Percentiles rank a stretch among this genome's conserved stretches.
phyloP scores from a whole-genome alignment of 2,113 vertebrate species.

The Okapia johnstoni region DNA sequence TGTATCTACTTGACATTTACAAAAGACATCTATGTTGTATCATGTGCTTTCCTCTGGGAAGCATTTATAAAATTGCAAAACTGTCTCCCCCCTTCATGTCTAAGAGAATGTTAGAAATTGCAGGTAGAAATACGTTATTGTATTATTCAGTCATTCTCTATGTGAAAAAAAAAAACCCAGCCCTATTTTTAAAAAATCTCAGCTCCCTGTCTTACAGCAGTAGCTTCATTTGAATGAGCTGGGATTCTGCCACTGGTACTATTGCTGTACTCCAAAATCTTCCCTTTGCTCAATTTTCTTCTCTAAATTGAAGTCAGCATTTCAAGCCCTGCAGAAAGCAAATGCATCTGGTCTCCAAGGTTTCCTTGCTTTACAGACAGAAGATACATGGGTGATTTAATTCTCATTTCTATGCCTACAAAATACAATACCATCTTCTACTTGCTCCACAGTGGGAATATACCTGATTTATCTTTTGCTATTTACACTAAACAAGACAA shows the following conservation, averaged over 20 bases:
- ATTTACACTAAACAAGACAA: background rate
- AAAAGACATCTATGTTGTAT: background rate
- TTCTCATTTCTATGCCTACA: conserved; percentile 29
- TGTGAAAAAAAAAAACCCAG: background rate
- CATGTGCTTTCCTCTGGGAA: background rate
- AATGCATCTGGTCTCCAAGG: background rate
- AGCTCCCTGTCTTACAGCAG: background rate
- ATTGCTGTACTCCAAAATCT: background rate
- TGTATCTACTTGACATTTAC: background rate
- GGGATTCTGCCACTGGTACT: background rate
- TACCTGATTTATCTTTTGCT: conserved; percentile 43
- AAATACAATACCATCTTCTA: background rate
- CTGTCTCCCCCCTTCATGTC: background rate
- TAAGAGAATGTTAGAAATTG: background rate
- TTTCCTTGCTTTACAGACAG: background rate
- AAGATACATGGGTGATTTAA: conserved; percentile 43
- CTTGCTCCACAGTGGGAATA: conserved; percentile 7
- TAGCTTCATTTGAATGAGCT: background rate
- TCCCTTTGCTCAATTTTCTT: conserved; percentile 20
- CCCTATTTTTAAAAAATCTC: background rate
- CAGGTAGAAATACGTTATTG: background rate
- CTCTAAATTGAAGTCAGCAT: background rate
- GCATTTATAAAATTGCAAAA: conserved; percentile 3
- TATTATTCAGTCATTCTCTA: background rate
- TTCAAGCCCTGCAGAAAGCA: background rate